Evolutionary conservation across 2,113 vertebrate genomes (phyloP).

Genomic region (Martes martes): DNA sequence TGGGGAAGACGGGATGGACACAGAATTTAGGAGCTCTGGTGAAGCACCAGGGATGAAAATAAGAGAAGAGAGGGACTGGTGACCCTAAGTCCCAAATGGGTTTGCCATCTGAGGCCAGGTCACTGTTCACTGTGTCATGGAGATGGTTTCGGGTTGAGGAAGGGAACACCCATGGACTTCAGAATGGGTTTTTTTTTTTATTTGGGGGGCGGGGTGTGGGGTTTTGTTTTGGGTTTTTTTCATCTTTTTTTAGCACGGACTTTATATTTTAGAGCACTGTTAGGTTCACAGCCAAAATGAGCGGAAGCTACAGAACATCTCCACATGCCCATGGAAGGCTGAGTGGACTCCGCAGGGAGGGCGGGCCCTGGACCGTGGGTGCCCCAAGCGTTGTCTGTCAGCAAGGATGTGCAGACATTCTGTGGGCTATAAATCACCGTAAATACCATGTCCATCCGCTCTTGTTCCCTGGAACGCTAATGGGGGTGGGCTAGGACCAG

Average conservation of each 20-base stretch:
- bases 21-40: fast-evolving
- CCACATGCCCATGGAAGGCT: fast-evolving
- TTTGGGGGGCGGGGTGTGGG: too few relatives aligned
- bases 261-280: background rate
- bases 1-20: background rate
- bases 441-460: fast-evolving
- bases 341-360: fast-evolving
- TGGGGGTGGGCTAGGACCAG: background rate
- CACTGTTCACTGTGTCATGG: fast-evolving
- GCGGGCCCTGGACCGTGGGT: fast-evolving
- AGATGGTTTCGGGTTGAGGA: background rate
- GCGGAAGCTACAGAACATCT: fast-evolving
- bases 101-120: too few relatives aligned
- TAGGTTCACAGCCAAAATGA: background rate
- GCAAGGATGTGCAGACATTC: fast-evolving
- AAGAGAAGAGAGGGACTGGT: fast-evolving
- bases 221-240: too few relatives aligned
- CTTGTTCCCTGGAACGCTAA: fast-evolving
- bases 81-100: background rate
- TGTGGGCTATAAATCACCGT: fast-evolving
- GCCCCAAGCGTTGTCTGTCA: fast-evolving
- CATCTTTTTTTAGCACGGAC: background rate
- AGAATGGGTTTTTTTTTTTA: too few relatives aligned
- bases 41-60: background rate
- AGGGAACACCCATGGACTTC: fast-evolving